phyloP scores from a whole-genome alignment of 2,797 vertebrate species.

The Tachyglossus aculeatus region DNA sequence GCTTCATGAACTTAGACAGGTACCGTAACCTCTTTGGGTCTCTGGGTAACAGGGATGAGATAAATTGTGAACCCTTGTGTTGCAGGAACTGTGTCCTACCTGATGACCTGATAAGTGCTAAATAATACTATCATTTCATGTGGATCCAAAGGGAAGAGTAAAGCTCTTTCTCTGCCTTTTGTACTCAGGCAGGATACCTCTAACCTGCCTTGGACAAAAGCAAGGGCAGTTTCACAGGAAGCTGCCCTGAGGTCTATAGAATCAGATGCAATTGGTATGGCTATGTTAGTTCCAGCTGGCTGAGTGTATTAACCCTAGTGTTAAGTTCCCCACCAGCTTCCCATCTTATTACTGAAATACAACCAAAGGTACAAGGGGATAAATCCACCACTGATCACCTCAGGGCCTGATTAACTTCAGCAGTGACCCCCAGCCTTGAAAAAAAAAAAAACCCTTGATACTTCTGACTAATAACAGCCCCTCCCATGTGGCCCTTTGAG shows the following conservation, averaged over 20 bases:
- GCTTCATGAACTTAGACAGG: too few species aligned
- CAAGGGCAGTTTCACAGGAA: not conserved
- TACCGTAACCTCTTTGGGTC: too few species aligned
- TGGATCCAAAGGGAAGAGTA: not conserved
- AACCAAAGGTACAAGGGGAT: slow-evolving; percentile 1
- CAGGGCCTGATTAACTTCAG: not conserved
- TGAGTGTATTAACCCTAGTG: slow-evolving; percentile 16
- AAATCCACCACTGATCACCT: not conserved
- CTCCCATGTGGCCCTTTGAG: not conserved
- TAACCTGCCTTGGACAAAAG: not conserved
- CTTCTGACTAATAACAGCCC: not conserved
- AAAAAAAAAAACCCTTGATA: slow-evolving; percentile 1
- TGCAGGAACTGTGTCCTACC: too few species aligned
- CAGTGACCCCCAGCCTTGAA: not conserved
- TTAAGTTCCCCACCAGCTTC: slow-evolving; percentile 16
- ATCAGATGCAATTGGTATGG: not conserved
- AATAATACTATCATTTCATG: not conserved
- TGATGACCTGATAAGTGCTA: too few species aligned
- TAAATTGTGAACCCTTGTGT: too few species aligned
- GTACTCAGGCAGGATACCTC: not conserved
- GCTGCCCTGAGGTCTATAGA: not conserved
- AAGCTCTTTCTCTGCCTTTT: not conserved
- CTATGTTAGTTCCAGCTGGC: too few species aligned
- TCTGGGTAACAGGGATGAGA: too few species aligned
- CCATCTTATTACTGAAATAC: not conserved